phyloP scores from a whole-genome alignment of 2,888 invertebrate genomes.

The Corythucha ciliata region DNA sequence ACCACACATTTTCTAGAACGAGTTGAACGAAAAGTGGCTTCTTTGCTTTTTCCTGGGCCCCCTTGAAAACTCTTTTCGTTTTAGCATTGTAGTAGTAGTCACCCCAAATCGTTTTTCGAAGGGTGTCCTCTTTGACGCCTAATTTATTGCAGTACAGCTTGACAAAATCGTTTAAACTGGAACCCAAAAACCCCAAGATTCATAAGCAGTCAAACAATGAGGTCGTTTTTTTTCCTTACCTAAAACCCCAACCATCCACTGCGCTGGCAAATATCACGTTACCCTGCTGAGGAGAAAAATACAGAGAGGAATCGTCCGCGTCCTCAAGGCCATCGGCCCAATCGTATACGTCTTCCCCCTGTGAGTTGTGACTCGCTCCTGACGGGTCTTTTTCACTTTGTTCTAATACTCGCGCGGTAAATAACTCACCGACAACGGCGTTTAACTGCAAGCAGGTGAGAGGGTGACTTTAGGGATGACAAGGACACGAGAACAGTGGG shows the following conservation, averaged over 20 bases:
- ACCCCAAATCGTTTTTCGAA: slow-evolving; percentile 83
- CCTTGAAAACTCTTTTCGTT: slow-evolving; percentile 70
- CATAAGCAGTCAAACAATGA: slow-evolving; percentile 17
- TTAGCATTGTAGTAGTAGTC: slow-evolving; percentile 83
- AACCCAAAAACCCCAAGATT: slow-evolving; percentile 2
- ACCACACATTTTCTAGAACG: slow-evolving; percentile 83
- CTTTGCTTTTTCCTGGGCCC: slow-evolving; percentile 86
- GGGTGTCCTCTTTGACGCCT: slow-evolving; percentile 59
- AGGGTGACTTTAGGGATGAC: too few species aligned
- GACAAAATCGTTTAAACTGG: slow-evolving; percentile 71
- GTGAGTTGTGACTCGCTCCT: slow-evolving; percentile 26
- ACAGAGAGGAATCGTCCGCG: slow-evolving; percentile 74
- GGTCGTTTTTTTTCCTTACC: slow-evolving; percentile 40
- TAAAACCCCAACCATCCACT: slow-evolving; percentile 87
- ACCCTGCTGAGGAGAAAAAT: slow-evolving; percentile 85
- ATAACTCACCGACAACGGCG: slow-evolving; percentile 81
- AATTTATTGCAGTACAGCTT: slow-evolving; percentile 63
- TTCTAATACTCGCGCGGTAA: slow-evolving; percentile 67
- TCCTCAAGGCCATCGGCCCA: slow-evolving; percentile 75
- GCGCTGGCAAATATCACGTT: slow-evolving; percentile 97
- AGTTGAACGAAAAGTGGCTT: slow-evolving; percentile 88
- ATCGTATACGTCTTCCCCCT: slow-evolving; percentile 42
- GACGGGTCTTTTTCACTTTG: slow-evolving; percentile 47
- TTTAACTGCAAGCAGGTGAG: slow-evolving; percentile 57
- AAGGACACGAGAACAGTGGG: neutral